Conservation (phyloP, 2,797 vertebrate species). For the Rhinophrynus dorsalis region DNA sequence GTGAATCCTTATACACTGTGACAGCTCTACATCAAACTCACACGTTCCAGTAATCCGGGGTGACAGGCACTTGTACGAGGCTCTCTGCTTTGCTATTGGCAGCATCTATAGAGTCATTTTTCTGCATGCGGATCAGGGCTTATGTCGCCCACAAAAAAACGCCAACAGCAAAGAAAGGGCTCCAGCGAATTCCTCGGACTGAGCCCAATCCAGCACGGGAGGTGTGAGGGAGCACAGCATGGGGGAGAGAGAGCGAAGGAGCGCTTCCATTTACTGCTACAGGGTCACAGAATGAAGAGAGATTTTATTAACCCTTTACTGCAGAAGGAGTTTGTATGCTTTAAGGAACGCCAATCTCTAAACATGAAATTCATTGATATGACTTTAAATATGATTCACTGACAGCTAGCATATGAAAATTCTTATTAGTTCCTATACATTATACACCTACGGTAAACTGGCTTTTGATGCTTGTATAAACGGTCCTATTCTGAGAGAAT, state of each 20-base stretch:
- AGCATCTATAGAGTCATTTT: constrained; percentile 11
- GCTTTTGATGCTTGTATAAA: too few relatives aligned
- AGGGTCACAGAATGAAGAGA: background rate
- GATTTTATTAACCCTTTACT: constrained; percentile 3
- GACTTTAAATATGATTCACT: too few relatives aligned
- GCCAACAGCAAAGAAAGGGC: constrained; percentile 16
- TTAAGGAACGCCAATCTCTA: too few relatives aligned
- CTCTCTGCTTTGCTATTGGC: constrained; percentile 7
- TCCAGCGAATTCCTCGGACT: constrained; percentile 19
- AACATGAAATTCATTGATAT: too few relatives aligned
- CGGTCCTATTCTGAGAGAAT: too few relatives aligned
- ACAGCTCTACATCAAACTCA: constrained; percentile 42
- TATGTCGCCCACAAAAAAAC: constrained; percentile 15
- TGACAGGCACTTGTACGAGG: constrained; percentile 42
- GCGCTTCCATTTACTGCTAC: background rate
- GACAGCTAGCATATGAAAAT: too few relatives aligned
- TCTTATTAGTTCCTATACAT: too few relatives aligned
- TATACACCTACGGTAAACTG: too few relatives aligned
- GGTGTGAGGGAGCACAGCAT: constrained; percentile 3
- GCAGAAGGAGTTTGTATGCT: too few relatives aligned
- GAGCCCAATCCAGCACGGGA: too few relatives aligned
- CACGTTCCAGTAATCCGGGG: constrained; percentile 24
- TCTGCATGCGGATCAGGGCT: constrained; percentile 13
- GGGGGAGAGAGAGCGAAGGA: background rate
- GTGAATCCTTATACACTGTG: constrained; percentile 18